These are phyloP conservation scores for Drosophila biarmipes DNA, from an alignment of 1,140 invertebrate species.

Conservation along the genomic window DNA sequence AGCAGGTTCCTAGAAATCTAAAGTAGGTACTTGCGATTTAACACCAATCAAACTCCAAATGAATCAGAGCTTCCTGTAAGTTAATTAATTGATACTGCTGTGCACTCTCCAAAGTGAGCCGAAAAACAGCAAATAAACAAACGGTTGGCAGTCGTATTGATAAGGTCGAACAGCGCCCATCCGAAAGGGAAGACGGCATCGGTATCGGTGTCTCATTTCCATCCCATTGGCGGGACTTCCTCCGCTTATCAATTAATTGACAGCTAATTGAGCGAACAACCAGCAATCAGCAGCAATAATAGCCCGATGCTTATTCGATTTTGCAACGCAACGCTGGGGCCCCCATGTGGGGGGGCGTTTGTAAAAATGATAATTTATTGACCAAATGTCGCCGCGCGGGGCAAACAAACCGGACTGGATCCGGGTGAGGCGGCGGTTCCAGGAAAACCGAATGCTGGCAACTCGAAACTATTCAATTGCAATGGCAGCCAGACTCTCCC, in stretches of 20 bases:
- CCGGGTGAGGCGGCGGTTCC: conserved; percentile 45
- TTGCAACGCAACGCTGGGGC: conserved; percentile 21
- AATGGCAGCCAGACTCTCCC: conserved; percentile 17
- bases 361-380: conserved; percentile 41
- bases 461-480: conserved; percentile 23
- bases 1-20: background rate
- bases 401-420: conserved; percentile 46
- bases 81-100: conserved; percentile 4
- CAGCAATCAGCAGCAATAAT: conserved; percentile 52
- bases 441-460: conserved; percentile 27
- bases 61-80: background rate
- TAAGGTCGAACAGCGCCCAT: background rate
- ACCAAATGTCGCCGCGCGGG: conserved; percentile 17
- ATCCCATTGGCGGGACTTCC: conserved; percentile 34
- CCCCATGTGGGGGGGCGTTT: conserved; percentile 34
- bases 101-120: conserved; percentile 5
- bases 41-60: background rate
- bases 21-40: background rate
- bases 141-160: background rate
- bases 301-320: conserved; percentile 19
- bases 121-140: conserved; percentile 2
- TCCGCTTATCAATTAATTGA: conserved; percentile 56
- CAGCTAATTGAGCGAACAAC: conserved; percentile 57
- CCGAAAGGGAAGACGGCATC: conserved; percentile 13
- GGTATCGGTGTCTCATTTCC: conserved; percentile 21